Evolutionary conservation across 1,140 invertebrate species (phyloP).

Genomic region (Hyphantria cunea): DNA sequence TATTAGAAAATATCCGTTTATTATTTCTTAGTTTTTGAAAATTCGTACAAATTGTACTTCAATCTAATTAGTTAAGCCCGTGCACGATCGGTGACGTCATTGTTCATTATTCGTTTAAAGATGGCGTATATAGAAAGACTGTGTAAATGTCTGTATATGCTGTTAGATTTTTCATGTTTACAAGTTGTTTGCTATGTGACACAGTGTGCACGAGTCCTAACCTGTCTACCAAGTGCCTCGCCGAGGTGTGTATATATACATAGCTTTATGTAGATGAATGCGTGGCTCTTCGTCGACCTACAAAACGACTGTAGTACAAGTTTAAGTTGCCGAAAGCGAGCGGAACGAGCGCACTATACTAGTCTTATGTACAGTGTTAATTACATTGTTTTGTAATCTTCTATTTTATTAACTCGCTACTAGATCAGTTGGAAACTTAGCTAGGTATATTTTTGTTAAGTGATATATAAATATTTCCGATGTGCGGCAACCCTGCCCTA

Average conservation of each 20-base stretch:
- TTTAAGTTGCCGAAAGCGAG: constrained; percentile 4
- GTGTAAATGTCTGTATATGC: neutral
- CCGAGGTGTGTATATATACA: constrained; percentile 61
- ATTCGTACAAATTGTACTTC: no score
- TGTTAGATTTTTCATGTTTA: neutral
- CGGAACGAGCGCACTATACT: constrained; percentile 50
- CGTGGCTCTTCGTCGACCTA: constrained; percentile 53
- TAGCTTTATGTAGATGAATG: constrained; percentile 69
- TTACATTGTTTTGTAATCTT: constrained; percentile 65
- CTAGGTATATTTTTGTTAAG: constrained; percentile 75
- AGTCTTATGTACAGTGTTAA: constrained; percentile 74
- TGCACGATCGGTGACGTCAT: no score
- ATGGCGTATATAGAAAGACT: neutral
- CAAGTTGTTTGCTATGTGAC: neutral
- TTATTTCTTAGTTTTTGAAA: no score
- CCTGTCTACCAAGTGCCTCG: constrained; percentile 60
- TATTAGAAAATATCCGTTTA: no score
- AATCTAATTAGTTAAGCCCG: no score
- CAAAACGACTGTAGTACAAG: neutral
- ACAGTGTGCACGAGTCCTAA: constrained; percentile 12
- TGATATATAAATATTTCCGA: constrained; percentile 49
- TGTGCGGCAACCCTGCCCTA: constrained; percentile 4
- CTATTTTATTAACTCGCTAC: constrained; percentile 57
- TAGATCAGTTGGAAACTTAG: constrained; percentile 49
- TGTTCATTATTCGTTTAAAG: neutral